Conservation (phyloP, 2,888 invertebrate genomes). For the Laspeyria flexula region DNA sequence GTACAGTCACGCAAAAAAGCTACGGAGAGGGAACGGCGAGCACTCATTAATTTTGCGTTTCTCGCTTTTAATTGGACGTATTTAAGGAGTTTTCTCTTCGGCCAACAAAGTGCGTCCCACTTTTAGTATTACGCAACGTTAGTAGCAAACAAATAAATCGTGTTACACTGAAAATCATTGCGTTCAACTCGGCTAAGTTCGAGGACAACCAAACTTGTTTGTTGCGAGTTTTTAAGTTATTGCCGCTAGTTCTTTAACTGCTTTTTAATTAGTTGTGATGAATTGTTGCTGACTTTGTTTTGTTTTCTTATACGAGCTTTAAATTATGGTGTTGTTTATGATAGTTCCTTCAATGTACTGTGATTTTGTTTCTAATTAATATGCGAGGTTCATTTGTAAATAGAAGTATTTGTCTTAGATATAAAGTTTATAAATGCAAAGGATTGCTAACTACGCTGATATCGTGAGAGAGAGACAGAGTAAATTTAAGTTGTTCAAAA, state of each 20-base stretch:
- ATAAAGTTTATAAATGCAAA: too few relatives aligned
- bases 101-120: slow-evolving; percentile 48
- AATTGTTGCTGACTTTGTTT: slow-evolving; percentile 14
- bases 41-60: slow-evolving; percentile 56
- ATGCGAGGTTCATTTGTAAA: too few relatives aligned
- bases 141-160: slow-evolving; percentile 69
- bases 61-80: slow-evolving; percentile 64
- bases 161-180: slow-evolving; percentile 40
- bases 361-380: too few relatives aligned
- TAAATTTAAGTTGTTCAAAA: too few relatives aligned
- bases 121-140: slow-evolving; percentile 54
- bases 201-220: slow-evolving; percentile 34
- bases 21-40: slow-evolving; percentile 22
- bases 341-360: too few relatives aligned
- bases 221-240: slow-evolving; percentile 44
- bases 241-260: slow-evolving; percentile 28
- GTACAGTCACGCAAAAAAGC: slow-evolving; percentile 14
- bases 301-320: background rate
- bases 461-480: too few relatives aligned
- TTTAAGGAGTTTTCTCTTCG: slow-evolving; percentile 51
- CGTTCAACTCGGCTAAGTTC: slow-evolving; percentile 36
- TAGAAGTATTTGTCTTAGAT: too few relatives aligned
- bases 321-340: too few relatives aligned
- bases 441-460: too few relatives aligned
- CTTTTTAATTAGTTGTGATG: slow-evolving; percentile 34